phyloP scores from a whole-genome alignment of 1,140 invertebrate species.

The Bombus confusus region DNA sequence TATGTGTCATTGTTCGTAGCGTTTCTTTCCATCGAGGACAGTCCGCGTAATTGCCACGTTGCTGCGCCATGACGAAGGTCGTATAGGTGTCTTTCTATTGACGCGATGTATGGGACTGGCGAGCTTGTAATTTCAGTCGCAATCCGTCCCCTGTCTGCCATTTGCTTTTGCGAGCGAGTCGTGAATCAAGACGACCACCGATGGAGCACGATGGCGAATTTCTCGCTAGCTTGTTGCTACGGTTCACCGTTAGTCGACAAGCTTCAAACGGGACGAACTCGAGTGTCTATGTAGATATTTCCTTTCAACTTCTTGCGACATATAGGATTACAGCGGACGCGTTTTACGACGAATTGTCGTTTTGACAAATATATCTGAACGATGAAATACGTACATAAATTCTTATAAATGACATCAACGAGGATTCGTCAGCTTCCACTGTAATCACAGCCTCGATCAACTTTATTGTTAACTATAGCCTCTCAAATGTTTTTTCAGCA shows the following conservation, averaged over 20 bases:
- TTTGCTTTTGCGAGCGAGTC: constrained; percentile 56
- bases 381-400: neutral
- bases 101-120: constrained; percentile 33
- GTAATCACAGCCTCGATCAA: neutral
- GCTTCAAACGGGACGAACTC: neutral
- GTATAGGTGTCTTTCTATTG: constrained; percentile 3
- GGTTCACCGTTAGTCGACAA: neutral
- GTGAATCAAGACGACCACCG: constrained; percentile 47
- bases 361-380: no score
- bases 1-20: constrained; percentile 47
- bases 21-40: constrained; percentile 16
- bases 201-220: constrained; percentile 24
- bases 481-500: neutral
- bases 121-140: constrained; percentile 58
- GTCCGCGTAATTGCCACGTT: constrained; percentile 42
- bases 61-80: constrained; percentile 48
- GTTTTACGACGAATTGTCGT: no score
- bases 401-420: neutral
- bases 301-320: neutral
- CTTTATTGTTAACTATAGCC: no score
- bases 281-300: neutral
- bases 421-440: neutral
- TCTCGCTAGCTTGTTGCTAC: neutral
- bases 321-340: neutral
- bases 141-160: constrained; percentile 55